Conservation (phyloP, 2,888 invertebrate genomes). For the Protophormia terraenovae region DNA sequence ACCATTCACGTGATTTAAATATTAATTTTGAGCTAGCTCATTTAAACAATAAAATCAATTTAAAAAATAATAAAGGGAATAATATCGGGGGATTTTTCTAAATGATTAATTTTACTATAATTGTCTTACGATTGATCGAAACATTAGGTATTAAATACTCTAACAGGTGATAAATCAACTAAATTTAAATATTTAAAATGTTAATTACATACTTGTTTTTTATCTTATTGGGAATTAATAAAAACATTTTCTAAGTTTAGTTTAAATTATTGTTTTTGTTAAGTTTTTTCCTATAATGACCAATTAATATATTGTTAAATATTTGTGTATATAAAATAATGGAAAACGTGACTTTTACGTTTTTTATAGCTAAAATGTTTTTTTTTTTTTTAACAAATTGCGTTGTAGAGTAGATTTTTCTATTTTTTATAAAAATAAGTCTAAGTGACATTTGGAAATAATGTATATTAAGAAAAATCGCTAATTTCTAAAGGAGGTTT, state of each 20-base stretch:
- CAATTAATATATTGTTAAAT: not conserved
- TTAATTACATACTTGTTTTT: not conserved
- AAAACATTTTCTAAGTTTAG: not conserved
- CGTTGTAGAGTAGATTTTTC: not conserved
- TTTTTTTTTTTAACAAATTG: slow-evolving; percentile 1
- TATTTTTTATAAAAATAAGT: no score
- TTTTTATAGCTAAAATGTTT: not conserved
- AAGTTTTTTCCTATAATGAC: not conserved
- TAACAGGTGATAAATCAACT: not conserved
- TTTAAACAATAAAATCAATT: not conserved
- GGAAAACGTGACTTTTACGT: slow-evolving; percentile 7
- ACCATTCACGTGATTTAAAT: slow-evolving; percentile 16
- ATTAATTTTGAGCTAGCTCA: not conserved
- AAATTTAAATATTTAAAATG: not conserved
- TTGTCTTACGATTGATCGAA: not conserved
- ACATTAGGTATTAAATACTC: not conserved
- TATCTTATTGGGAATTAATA: not conserved
- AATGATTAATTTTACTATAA: not conserved
- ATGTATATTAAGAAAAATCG: no score
- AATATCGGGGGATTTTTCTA: not conserved
- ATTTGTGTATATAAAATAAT: not conserved
- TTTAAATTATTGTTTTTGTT: not conserved
- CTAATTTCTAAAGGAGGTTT: no score
- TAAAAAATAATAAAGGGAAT: not conserved
- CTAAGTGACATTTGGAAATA: no score